Evolutionary conservation across 2,797 vertebrate genomes (phyloP), one percentile per base, ranked within the genome.

Genomic region (Falco novaeseelandiae): DNA sequence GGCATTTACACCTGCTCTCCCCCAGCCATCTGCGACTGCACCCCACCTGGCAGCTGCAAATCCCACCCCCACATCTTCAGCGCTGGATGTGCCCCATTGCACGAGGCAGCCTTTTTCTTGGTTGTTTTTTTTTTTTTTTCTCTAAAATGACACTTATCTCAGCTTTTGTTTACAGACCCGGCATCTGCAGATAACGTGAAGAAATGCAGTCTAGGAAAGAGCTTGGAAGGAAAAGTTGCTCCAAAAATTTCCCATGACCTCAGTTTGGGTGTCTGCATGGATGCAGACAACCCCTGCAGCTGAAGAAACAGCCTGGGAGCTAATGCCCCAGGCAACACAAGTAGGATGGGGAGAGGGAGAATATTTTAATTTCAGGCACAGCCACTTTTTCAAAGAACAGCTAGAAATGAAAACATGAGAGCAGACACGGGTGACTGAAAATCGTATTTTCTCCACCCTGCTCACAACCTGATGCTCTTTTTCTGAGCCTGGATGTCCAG

Each of bases 1-100:
- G 93, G 93, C 63, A 55, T 62, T 79, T 44, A 78, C 93, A 96
- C 92, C 94, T 94, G 94, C 90, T 83, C n/a, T 16, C 91, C 77
- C 29, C 65, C 59, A 48, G 48, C 89, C 93, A 96, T 88, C 91
- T 96, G 95, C 73, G 76, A 20, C 83, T 83, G 69, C 70, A n/a
- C 70, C 85, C 82, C 79, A 52, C 76, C 79, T 46, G 32, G 67
- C 94, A 97, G 90, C 90, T 91, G 93, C 32, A 40, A 51, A 65
- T 81, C 83, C 80, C 80, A 91, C 87, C 63, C 62, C 73, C 89
- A 81, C 79, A 38, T 15, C 77, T 30, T 38, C 91, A 49, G 78
- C 78, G 14, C 38, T 91, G 76, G 22, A 80, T 92, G 44, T 59
- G 71, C 26, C 83, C 77, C 65, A 8, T 30, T 67, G 61, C 72